A percentile compares a stretch with the other conserved stretches of the same genome.
phyloP scores from a whole-genome alignment of 2,888 invertebrate species.

The Dasysyrphus albostriatus region DNA sequence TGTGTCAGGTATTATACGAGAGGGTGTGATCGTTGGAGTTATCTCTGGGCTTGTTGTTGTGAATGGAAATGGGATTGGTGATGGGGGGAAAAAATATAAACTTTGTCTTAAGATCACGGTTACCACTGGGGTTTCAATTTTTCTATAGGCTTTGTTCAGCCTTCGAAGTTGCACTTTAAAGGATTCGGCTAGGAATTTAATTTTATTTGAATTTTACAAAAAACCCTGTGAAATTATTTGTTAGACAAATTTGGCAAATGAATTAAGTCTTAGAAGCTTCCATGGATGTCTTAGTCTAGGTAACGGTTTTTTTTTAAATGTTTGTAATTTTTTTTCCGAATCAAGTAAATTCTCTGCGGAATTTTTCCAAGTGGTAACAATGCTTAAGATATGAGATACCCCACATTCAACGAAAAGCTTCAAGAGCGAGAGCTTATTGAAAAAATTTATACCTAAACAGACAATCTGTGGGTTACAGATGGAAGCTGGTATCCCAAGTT shows the following conservation, averaged over 20 bases:
- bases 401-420: background rate
- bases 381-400: background rate
- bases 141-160: no score
- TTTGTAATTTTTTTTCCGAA: no score
- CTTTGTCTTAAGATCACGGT: conserved; percentile 25
- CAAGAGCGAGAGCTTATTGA: conserved; percentile 32
- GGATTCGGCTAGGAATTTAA: no score
- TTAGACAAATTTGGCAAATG: no score
- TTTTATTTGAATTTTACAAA: no score
- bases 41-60: conserved; percentile 21
- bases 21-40: conserved; percentile 52
- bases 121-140: background rate
- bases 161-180: background rate
- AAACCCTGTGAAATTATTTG: no score
- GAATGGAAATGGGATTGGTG: conserved; percentile 8
- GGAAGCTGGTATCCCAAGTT: conserved; percentile 56
- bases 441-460: conserved; percentile 16
- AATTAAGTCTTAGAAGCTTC: no score
- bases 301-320: no score
- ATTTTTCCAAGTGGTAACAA: background rate
- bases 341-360: no score
- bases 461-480: conserved; percentile 38
- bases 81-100: background rate
- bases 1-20: conserved; percentile 8
- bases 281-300: no score